Evolutionary conservation across 2,797 vertebrate species (phyloP).

Genomic region (Streptopelia turtur): DNA sequence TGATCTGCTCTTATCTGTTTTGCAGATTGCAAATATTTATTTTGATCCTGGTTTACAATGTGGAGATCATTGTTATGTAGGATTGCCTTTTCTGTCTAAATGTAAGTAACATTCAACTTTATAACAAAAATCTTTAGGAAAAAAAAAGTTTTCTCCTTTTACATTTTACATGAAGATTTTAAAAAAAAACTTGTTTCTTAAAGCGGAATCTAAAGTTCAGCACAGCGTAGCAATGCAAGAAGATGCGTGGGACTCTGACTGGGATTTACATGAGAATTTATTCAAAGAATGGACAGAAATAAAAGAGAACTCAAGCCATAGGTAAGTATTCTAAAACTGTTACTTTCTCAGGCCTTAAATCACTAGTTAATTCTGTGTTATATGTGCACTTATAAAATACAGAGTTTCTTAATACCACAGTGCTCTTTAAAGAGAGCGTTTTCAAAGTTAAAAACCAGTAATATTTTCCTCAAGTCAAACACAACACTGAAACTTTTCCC

Average conservation of each 20-base stretch:
- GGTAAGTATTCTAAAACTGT: slow-evolving; percentile 77
- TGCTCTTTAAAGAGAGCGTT: neutral
- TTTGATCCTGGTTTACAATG: slow-evolving; percentile 96
- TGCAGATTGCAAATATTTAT: slow-evolving; percentile 98
- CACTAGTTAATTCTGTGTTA: neutral
- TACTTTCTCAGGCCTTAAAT: neutral
- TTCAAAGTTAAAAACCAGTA: neutral
- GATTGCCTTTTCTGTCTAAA: slow-evolving; percentile 94
- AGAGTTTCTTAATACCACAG: neutral
- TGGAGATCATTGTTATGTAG: slow-evolving; percentile 95
- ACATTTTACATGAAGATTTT: neutral
- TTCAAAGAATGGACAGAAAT: slow-evolving; percentile 91
- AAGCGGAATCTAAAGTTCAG: slow-evolving; percentile 87
- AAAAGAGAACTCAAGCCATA: slow-evolving; percentile 85
- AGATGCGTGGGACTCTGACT: slow-evolving; percentile 92
- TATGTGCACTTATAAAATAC: neutral
- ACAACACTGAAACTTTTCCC: neutral
- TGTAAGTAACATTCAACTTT: slow-evolving; percentile 82
- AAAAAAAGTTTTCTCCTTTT: neutral
- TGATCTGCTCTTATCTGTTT: slow-evolving; percentile 62
- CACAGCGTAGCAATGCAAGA: slow-evolving; percentile 89
- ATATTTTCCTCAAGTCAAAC: neutral
- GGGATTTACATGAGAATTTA: slow-evolving; percentile 91
- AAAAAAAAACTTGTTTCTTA: slow-evolving; percentile 50
- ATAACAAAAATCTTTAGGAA: neutral